phyloP scores from a whole-genome alignment of 2,113 vertebrate genomes.

The Stercorarius parasiticus region DNA sequence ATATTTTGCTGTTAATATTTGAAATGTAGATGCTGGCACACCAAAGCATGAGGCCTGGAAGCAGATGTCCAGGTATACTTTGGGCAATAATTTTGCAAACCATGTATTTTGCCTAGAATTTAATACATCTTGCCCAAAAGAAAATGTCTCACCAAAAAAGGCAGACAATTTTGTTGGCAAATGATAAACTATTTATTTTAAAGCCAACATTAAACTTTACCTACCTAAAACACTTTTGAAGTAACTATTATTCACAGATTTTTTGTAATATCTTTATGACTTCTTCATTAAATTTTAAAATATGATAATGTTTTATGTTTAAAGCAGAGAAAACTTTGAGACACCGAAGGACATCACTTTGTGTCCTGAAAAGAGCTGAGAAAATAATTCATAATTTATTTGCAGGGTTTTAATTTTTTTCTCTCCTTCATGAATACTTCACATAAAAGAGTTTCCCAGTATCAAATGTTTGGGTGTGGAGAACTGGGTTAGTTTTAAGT shows the following conservation, averaged over 20 bases:
- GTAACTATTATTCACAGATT: neutral
- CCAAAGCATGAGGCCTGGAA: neutral
- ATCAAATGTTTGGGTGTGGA: neutral
- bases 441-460: neutral
- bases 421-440: neutral
- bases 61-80: neutral
- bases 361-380: slow-evolving; percentile 7
- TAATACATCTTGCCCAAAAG: neutral
- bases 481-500: neutral
- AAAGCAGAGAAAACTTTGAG: neutral
- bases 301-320: slow-evolving; percentile 16
- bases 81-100: neutral
- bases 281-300: slow-evolving; percentile 49
- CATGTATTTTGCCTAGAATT: neutral
- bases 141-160: neutral
- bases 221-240: neutral
- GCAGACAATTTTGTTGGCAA: neutral
- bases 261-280: neutral
- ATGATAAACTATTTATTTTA: neutral
- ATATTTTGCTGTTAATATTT: neutral
- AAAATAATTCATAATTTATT: slow-evolving; percentile 48
- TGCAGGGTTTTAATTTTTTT: neutral
- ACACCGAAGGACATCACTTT: neutral
- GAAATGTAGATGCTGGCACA: neutral
- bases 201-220: neutral